Base-by-base conservation (phyloP, 2,113 vertebrate genomes). In the Marcusenius ussheri region DNA sequence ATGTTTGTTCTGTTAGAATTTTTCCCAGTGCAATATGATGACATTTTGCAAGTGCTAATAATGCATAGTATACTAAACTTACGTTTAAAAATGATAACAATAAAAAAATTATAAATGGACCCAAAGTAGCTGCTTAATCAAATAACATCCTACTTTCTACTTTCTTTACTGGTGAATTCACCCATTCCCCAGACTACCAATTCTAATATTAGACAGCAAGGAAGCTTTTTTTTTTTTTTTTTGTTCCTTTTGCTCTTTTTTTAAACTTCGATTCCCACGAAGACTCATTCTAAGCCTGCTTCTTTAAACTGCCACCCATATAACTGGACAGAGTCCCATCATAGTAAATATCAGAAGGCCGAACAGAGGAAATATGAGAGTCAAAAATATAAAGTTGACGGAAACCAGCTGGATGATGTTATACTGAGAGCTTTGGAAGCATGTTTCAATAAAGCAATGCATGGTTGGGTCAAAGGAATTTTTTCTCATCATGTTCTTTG, bases 141-240 rank as follows among this genome's bases (percentile, higher is more conserved):
- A 90, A 83, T 70, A 90, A 53, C 42, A 87, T 87, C 77, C 80
- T 39, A 45, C n/a, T 62, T 49, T 83, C n/a, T 31, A 42, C 56
- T 74, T 80, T 56, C 84, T 88, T 87, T 88, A 90, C 89, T 91
- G 58, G 51, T 66, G 83, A 90, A 90, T 49, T 62, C 91, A 87
- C 83, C 47, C 91, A 93, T 92, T 94, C 93, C 94, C 93, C 93
- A 93, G 92, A 92, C 90, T 90, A 66, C 92, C 88, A 91, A 91
- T 42, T 92, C 96, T 95, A 93, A 94, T 92, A 94, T 94, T 94
- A 96, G 95, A 89, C 85, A 0, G 0, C 66, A 58, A 92, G 93
- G 93, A 93, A 95, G 95, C 89, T 88, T 92, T 90, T 92, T 93
- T 90, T 50, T n/a, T 92, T 92, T 42, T 88, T 93, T 90, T 92